phyloP scores from a whole-genome alignment of 2,797 vertebrate genomes.

The Sarcoramphus papa region DNA sequence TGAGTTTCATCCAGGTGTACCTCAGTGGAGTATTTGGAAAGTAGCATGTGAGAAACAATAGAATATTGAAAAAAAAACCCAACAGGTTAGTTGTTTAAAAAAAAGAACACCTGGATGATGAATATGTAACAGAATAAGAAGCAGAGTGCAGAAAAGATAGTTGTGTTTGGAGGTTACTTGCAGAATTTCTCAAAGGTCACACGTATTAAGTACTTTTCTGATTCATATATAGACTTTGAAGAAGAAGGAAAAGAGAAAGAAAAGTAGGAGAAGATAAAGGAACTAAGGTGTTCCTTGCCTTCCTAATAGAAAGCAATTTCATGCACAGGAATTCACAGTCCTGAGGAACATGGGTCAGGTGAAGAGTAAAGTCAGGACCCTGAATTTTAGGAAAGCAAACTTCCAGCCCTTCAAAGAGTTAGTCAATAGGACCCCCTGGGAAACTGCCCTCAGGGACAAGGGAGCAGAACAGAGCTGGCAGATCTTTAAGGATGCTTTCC shows the following conservation, averaged over 20 bases:
- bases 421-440: too few species aligned
- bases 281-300: neutral
- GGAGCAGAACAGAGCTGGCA: too few species aligned
- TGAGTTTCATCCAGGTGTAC: neutral
- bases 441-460: too few species aligned
- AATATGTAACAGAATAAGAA: neutral
- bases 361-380: too few species aligned
- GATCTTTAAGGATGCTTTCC: too few species aligned
- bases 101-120: neutral
- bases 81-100: neutral
- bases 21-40: neutral
- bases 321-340: too few species aligned
- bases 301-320: neutral
- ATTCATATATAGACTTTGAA: neutral
- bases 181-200: neutral
- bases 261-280: neutral
- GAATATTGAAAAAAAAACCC: neutral
- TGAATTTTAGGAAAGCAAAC: too few species aligned
- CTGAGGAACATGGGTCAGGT: too few species aligned
- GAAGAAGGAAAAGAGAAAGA: neutral
- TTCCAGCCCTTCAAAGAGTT: too few species aligned
- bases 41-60: too few species aligned
- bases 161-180: neutral
- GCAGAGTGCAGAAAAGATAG: neutral
- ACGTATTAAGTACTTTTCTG: neutral